These are phyloP conservation scores for Thalassaphorura encarpata DNA, from an alignment of 1,140 invertebrate species.

Conservation along the genomic window DNA sequence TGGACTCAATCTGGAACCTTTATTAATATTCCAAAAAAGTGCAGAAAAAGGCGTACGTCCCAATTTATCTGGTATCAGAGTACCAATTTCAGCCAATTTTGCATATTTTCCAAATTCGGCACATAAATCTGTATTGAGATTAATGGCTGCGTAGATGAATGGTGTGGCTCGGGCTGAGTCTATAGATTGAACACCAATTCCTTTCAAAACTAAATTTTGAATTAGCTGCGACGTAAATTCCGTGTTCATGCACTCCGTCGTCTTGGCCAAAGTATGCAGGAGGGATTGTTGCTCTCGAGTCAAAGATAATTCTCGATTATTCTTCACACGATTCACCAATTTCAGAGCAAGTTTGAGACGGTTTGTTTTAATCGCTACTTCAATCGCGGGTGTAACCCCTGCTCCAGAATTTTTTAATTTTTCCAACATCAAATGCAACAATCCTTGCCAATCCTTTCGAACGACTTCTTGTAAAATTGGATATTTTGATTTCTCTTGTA, in stretches of 20 bases:
- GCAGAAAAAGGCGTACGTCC: conserved; percentile 21
- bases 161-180: conserved; percentile 40
- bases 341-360: conserved; percentile 41
- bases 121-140: conserved; percentile 34
- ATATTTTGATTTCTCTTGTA: conserved; percentile 34
- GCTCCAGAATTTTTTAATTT: conserved; percentile 32
- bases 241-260: conserved; percentile 30
- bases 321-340: conserved; percentile 35
- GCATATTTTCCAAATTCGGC: conserved; percentile 23
- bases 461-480: conserved; percentile 34
- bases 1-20: neutral
- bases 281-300: conserved; percentile 21
- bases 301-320: conserved; percentile 2
- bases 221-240: neutral
- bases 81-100: conserved; percentile 13
- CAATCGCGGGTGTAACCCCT: conserved; percentile 32
- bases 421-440: conserved; percentile 36
- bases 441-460: conserved; percentile 37
- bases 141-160: conserved; percentile 40
- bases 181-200: conserved; percentile 22
- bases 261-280: conserved; percentile 36
- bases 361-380: conserved; percentile 38
- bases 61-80: conserved; percentile 11
- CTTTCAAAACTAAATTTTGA: conserved; percentile 7
- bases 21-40: conserved; percentile 11